Conservation (phyloP, 2,113 vertebrate species). For the Desmodus rotundus region DNA sequence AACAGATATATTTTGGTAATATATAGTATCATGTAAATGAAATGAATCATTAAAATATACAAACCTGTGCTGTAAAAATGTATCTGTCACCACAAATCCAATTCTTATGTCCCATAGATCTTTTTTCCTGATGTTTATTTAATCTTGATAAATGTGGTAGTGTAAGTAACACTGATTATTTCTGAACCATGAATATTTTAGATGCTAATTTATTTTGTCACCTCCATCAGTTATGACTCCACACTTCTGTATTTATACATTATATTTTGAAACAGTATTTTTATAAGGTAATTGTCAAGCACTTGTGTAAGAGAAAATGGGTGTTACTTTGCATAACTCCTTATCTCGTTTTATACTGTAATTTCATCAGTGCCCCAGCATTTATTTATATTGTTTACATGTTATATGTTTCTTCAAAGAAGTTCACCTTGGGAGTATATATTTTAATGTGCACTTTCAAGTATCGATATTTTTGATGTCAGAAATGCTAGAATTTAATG, state of each 20-base stretch:
- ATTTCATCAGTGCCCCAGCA: background rate
- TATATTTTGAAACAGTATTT: background rate
- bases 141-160: background rate
- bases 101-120: background rate
- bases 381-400: conserved; percentile 11
- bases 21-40: background rate
- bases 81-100: background rate
- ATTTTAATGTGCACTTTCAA: background rate
- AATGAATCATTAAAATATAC: conserved; percentile 27
- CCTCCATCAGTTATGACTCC: background rate
- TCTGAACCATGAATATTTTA: conserved; percentile 20
- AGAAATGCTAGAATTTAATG: background rate
- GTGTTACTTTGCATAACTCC: background rate
- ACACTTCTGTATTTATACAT: background rate
- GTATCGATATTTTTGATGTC: background rate
- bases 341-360: background rate
- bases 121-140: conserved; percentile 15
- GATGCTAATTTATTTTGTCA: background rate
- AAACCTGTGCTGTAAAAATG: background rate
- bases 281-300: background rate
- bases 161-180: conserved; percentile 17
- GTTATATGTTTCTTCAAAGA: background rate
- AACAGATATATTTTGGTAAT: conserved; percentile 13
- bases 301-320: background rate
- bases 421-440: background rate